Evolutionary conservation across 2,113 vertebrate genomes (phyloP).

Genomic region (Pollimyrus isidori): DNA sequence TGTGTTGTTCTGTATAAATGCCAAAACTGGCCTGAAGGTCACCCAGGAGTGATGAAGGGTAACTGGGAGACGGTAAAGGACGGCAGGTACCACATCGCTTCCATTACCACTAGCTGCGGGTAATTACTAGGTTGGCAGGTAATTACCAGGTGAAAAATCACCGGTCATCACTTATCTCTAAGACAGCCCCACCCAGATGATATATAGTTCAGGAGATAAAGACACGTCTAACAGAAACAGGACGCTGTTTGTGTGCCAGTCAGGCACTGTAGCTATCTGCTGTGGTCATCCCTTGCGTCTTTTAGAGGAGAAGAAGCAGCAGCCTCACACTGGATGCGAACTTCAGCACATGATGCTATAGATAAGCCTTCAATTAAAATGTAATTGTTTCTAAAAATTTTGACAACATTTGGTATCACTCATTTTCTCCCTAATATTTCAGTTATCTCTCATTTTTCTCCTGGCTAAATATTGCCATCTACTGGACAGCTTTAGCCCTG

Average conservation of each 20-base stretch:
- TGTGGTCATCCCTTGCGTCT: neutral
- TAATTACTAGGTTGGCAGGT: neutral
- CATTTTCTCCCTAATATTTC: neutral
- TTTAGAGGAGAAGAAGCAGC: neutral
- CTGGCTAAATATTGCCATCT: constrained; percentile 33
- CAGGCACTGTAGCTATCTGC: neutral
- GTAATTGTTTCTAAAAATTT: neutral
- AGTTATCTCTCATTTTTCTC: constrained; percentile 27
- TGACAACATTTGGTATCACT: neutral
- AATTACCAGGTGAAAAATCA: constrained; percentile 4
- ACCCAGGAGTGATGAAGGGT: neutral
- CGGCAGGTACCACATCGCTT: neutral
- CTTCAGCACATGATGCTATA: neutral
- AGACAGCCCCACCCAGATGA: neutral
- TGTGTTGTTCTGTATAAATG: neutral
- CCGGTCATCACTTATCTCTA: neutral
- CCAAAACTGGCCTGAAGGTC: neutral
- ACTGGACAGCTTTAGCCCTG: constrained; percentile 24
- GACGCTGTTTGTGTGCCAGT: neutral
- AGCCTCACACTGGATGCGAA: neutral
- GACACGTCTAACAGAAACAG: neutral
- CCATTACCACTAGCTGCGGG: neutral
- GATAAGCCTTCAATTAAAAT: neutral
- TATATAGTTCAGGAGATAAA: neutral
- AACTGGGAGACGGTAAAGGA: neutral